These are phyloP conservation scores for Myotis davidii DNA, from an alignment of 2,113 vertebrate genomes.

Conservation along the genomic window DNA sequence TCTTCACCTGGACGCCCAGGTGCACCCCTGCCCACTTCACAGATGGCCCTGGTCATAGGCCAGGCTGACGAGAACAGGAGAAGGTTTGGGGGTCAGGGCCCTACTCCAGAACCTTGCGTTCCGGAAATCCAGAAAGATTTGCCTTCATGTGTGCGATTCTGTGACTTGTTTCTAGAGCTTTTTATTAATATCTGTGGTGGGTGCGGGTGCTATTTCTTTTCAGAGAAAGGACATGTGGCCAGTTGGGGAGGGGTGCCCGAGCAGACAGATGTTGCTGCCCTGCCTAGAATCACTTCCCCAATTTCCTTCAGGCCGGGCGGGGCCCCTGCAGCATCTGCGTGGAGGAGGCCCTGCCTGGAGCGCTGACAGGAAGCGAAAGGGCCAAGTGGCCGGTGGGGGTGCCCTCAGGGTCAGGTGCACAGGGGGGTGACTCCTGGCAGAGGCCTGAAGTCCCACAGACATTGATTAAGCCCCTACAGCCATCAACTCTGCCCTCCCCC, in stretches of 20 bases:
- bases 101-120: accelerated
- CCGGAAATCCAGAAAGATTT: neutral
- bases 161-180: conserved; percentile 2
- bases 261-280: conserved; percentile 64
- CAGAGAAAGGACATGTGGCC: neutral
- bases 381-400: neutral
- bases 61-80: neutral
- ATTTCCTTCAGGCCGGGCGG: neutral
- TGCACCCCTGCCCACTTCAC: neutral
- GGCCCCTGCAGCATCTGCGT: neutral
- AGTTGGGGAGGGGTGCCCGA: neutral
- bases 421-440: neutral
- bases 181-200: conserved; percentile 51
- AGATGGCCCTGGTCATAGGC: neutral
- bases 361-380: conserved; percentile 68
- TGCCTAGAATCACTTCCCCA: conserved; percentile 80
- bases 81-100: accelerated
- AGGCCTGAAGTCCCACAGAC: accelerated
- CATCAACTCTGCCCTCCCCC: no score
- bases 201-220: neutral
- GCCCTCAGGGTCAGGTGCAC: conserved; percentile 44
- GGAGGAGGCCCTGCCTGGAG: neutral
- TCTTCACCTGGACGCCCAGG: neutral
- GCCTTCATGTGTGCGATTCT: neutral
- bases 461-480: neutral